Percentiles rank a stretch among this genome's conserved stretches.
These are phyloP conservation scores for Balearica regulorum DNA, from an alignment of 2,797 vertebrate species.

Conservation along the genomic window DNA sequence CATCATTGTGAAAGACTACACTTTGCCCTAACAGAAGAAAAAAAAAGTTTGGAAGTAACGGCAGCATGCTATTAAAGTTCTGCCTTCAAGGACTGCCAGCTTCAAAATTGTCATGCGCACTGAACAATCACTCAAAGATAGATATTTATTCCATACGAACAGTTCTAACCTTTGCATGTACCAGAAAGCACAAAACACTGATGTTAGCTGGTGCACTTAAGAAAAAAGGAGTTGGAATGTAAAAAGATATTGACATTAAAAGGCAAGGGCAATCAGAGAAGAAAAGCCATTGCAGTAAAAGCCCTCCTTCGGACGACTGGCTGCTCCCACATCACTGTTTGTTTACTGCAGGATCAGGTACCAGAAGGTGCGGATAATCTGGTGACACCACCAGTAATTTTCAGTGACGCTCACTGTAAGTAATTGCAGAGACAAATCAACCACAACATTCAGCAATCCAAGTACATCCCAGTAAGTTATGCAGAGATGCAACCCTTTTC, in stretches of 20 bases:
- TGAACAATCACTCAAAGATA: background rate
- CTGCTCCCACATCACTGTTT: background rate
- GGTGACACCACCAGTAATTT: background rate
- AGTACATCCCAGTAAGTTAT: background rate
- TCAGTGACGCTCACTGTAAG: background rate
- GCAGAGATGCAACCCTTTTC: background rate
- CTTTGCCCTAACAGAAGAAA: background rate
- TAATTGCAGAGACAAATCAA: background rate
- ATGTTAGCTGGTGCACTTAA: background rate
- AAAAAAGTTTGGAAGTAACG: background rate
- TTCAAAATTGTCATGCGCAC: rapidly evolving
- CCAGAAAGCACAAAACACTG: background rate
- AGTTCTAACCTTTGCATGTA: background rate
- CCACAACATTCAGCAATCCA: background rate
- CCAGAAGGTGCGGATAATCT: background rate
- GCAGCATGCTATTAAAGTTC: background rate
- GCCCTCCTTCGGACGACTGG: rapidly evolving
- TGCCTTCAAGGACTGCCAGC: background rate
- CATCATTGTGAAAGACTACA: background rate
- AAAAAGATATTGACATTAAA: background rate
- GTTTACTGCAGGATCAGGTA: background rate
- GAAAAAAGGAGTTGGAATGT: background rate
- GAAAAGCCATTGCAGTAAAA: background rate
- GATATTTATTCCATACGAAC: background rate
- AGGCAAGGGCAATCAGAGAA: background rate